Evolutionary conservation across 2,113 vertebrate species (phyloP), one percentile per base, ranked within the genome.

Genomic region (Canis aureus): DNA sequence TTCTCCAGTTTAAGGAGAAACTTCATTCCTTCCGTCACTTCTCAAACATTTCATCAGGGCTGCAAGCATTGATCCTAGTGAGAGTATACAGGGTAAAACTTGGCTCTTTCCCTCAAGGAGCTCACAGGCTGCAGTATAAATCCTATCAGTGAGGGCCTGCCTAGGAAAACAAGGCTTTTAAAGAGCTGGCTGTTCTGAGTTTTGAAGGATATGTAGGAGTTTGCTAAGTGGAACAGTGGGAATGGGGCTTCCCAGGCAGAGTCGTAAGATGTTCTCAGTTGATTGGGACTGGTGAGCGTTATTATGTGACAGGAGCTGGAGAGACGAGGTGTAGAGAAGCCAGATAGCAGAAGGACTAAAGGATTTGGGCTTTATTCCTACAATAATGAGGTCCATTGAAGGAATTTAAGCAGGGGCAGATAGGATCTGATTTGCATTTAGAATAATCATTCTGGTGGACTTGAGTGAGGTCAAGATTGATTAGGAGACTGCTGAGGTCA

Each of bases 191-290:
- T 20, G 1, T 69, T 53, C 38, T 38, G 57, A 80, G 43, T 62
- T 73, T 89, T 90, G 89, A 83, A 66, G 67, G 27, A 38, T 94
- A 85, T 60, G 35, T 80, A 91, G 74, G 74, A 94, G 60, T 80
- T 93, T 79, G 59, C 92, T 23, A 51, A 35, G 74, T 82, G 35
- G 84, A 89, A 29, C 29, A 23, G 20, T 49, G 15, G 51, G 32
- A 35, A 64, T 8, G 9, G 55, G 55, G 27, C 60, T 85, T 82
- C 80, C 60, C 3, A 2, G 27, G 82, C 73, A 78, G 76, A 91
- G 73, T 51, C 67, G 32, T 3, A 17, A 49, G 66, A 89, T 22
- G 38, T 38, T 88, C n/a, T 43, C 17, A 8, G 17, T 79, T 94
- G 55, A 53, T 32, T 78, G 38, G 62, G 62, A 32, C 16, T 92